Conservation (phyloP, 2,113 vertebrate genomes). For the Notothenia rossii region DNA sequence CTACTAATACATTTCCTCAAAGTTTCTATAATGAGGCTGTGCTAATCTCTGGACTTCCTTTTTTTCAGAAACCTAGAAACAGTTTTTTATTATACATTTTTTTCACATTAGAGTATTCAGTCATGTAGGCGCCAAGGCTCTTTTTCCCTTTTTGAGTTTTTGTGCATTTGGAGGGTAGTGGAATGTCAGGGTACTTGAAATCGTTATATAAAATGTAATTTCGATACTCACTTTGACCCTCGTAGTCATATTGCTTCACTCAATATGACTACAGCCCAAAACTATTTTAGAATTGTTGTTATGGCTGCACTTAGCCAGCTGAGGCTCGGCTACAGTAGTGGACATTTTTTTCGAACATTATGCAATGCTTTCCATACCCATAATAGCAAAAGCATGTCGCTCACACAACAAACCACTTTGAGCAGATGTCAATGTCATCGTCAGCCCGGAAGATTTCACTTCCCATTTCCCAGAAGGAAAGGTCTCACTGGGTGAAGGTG, state of each 20-base stretch:
- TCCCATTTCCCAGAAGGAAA: conserved; percentile 45
- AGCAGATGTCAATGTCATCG: not conserved
- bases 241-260: conserved; percentile 43
- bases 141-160: conserved; percentile 25
- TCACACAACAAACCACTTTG: conserved; percentile 14
- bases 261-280: conserved; percentile 54
- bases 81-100: too few species aligned
- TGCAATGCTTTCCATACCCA: conserved; percentile 4
- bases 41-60: not conserved
- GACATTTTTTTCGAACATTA: not conserved
- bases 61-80: not conserved
- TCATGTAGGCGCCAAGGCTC: conserved; percentile 6
- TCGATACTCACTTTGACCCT: conserved; percentile 41
- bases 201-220: conserved; percentile 59
- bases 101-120: not conserved
- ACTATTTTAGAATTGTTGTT: conserved; percentile 38
- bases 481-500: conserved; percentile 27
- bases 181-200: conserved; percentile 51
- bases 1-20: conserved; percentile 6
- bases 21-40: conserved; percentile 22
- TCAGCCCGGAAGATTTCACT: conserved; percentile 38
- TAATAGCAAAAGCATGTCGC: conserved; percentile 28
- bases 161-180: conserved; percentile 36
- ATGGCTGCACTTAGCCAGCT: conserved; percentile 9
- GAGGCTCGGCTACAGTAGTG: not conserved